phyloP scores from a whole-genome alignment of 2,888 invertebrate genomes.

The Drosophila prostipennis region DNA sequence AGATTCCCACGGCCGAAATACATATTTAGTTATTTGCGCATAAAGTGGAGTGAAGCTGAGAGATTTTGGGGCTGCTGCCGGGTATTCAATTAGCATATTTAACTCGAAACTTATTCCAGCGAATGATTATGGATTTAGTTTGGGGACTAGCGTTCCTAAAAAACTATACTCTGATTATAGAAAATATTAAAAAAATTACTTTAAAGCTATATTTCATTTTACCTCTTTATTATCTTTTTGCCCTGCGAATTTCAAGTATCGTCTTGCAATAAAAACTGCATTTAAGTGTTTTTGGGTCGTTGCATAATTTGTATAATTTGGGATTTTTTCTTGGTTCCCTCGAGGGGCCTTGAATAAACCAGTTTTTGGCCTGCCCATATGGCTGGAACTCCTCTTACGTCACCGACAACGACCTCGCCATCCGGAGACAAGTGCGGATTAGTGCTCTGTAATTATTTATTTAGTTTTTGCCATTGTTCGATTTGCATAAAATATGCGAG shows the following conservation, averaged over 20 bases:
- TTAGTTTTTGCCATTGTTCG: conserved; percentile 7
- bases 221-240: background rate
- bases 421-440: conserved; percentile 25
- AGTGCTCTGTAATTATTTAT: conserved; percentile 33
- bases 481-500: conserved; percentile 62
- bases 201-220: background rate
- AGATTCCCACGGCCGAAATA: conserved; percentile 44
- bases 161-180: too few relatives aligned
- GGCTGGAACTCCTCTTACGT: conserved; percentile 14
- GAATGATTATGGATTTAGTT: conserved; percentile 8
- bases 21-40: conserved; percentile 70
- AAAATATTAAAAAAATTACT: too few relatives aligned
- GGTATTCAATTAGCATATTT: conserved; percentile 58
- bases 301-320: conserved; percentile 33
- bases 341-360: conserved; percentile 5
- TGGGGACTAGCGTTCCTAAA: background rate
- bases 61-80: conserved; percentile 34
- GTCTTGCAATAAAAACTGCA: conserved; percentile 13
- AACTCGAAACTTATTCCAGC: conserved; percentile 28
- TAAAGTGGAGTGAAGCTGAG: conserved; percentile 32
- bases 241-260: conserved; percentile 8
- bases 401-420: conserved; percentile 4
- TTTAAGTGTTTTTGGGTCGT: conserved; percentile 14
- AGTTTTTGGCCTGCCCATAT: background rate
- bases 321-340: background rate